Evolutionary conservation across 2,888 invertebrate species (phyloP).

Genomic region (Nymphalis polychloros): DNA sequence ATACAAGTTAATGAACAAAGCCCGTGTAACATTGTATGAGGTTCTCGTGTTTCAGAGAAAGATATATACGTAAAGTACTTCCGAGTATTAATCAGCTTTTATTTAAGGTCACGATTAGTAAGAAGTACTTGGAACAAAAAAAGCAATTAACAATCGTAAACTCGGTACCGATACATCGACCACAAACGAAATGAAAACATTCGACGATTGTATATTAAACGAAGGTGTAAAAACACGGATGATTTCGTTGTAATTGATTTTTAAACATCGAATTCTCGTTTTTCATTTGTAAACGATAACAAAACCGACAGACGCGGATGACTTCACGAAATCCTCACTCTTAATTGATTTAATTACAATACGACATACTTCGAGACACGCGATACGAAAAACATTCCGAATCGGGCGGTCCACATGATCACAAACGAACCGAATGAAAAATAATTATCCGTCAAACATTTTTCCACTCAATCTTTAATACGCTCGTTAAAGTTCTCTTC

Average conservation of each 20-base stretch:
- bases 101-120: conserved; percentile 11
- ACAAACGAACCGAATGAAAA: conserved; percentile 25
- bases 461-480: conserved; percentile 29
- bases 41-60: conserved; percentile 6
- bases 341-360: conserved; percentile 36
- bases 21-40: background rate
- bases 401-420: conserved; percentile 14
- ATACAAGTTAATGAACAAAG: conserved; percentile 10
- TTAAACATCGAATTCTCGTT: conserved; percentile 27
- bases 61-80: background rate
- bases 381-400: conserved; percentile 26
- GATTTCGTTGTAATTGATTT: conserved; percentile 24
- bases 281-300: conserved; percentile 25
- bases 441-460: conserved; percentile 19
- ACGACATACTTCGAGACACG: conserved; percentile 25
- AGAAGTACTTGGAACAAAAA: conserved; percentile 5
- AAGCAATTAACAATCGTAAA: conserved; percentile 3
- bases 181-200: conserved; percentile 2
- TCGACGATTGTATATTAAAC: conserved; percentile 7
- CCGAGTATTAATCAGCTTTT: conserved; percentile 5
- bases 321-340: conserved; percentile 27
- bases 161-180: conserved; percentile 3
- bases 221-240: conserved; percentile 30
- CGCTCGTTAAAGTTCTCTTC: conserved; percentile 39
- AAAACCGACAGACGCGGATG: conserved; percentile 12